phyloP scores from a whole-genome alignment of 2,888 invertebrate species.

The Synanthedon tipuliformis region DNA sequence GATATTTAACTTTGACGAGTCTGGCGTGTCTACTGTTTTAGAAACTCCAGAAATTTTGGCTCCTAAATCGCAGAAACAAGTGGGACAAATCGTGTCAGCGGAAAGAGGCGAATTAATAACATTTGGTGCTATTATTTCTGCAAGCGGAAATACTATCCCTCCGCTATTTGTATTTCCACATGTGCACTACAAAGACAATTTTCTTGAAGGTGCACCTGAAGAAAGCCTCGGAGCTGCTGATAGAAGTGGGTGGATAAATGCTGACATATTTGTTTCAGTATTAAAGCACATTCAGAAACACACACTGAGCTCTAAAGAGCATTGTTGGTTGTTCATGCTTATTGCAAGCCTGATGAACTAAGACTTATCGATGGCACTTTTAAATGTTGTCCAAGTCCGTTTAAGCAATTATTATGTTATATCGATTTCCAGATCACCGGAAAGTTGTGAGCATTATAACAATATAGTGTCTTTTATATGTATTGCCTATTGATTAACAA shows the following conservation, averaged over 20 bases:
- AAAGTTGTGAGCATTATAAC: too few species aligned
- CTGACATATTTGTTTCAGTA: slow-evolving; percentile 6
- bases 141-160: slow-evolving; percentile 14
- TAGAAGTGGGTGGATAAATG: slow-evolving; percentile 14
- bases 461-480: too few species aligned
- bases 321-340: slow-evolving; percentile 9
- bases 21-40: slow-evolving; percentile 11
- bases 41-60: slow-evolving; percentile 13
- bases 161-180: slow-evolving; percentile 21
- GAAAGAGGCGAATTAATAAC: slow-evolving; percentile 22
- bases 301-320: slow-evolving; percentile 3
- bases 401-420: too few species aligned
- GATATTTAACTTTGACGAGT: not conserved
- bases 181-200: slow-evolving; percentile 14
- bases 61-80: slow-evolving; percentile 15
- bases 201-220: slow-evolving; percentile 13
- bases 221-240: slow-evolving; percentile 8
- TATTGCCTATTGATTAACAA: too few species aligned
- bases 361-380: slow-evolving; percentile 11
- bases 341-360: too few species aligned
- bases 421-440: too few species aligned
- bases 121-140: slow-evolving; percentile 21
- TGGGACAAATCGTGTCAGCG: slow-evolving; percentile 25
- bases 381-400: slow-evolving; percentile 3
- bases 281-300: slow-evolving; percentile 13